These are phyloP conservation scores for Holocentrus rufus DNA, from an alignment of 2,797 vertebrate genomes.

Conservation along the genomic window DNA sequence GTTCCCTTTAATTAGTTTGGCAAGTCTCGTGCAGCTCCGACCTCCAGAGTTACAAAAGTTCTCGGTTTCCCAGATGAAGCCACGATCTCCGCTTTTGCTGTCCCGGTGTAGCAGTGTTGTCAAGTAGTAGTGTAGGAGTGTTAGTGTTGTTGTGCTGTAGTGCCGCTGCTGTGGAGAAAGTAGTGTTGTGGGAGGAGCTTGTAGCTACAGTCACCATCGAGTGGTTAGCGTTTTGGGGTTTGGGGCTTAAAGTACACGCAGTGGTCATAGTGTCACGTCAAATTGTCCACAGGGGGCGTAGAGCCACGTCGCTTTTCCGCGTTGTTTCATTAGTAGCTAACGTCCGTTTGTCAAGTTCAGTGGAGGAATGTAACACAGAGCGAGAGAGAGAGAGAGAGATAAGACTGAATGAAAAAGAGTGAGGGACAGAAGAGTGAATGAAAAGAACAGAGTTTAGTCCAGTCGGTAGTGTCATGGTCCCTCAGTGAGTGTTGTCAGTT, in stretches of 20 bases:
- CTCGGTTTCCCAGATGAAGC: conserved; percentile 39
- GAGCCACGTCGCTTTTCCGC: conserved; percentile 47
- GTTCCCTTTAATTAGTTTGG: conserved; percentile 42
- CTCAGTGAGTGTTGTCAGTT: conserved; percentile 66
- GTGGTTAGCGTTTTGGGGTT: conserved; percentile 45
- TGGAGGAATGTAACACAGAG: conserved; percentile 71
- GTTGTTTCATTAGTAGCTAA: conserved; percentile 44
- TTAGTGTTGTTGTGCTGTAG: conserved; percentile 43
- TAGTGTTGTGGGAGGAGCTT: conserved; percentile 44
- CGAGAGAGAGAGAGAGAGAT: conserved; percentile 42
- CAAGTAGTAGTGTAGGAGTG: background rate
- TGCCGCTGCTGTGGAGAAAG: conserved; percentile 13
- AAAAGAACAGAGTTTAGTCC: conserved; percentile 56
- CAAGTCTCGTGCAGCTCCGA: conserved; percentile 24
- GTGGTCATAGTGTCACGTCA: conserved; percentile 66
- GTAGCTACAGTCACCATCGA: conserved; percentile 11
- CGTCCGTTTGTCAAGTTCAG: conserved; percentile 44
- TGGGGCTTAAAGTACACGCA: conserved; percentile 37
- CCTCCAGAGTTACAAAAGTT: conserved; percentile 38
- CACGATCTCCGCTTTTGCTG: conserved; percentile 26
- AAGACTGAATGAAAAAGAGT: conserved; percentile 24
- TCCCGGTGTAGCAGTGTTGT: background rate
- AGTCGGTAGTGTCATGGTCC: conserved; percentile 70
- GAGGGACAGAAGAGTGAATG: conserved; percentile 6
- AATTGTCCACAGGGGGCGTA: conserved; percentile 63